These are phyloP conservation scores for Boloria selene DNA, from an alignment of 2,888 invertebrate genomes.

Conservation along the genomic window DNA sequence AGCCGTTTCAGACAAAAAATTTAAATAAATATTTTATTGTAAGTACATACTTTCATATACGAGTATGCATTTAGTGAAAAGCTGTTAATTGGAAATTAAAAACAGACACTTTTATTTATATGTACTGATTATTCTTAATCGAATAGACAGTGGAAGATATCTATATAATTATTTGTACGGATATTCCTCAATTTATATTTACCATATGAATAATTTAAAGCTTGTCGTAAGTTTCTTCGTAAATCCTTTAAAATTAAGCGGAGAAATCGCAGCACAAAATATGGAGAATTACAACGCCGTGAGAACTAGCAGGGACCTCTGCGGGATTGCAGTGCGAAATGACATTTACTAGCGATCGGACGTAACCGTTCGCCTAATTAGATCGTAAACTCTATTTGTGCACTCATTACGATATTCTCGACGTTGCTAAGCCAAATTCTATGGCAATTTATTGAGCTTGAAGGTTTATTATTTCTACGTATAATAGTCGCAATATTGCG, in stretches of 20 bases:
- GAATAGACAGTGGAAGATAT: neutral
- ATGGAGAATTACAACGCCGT: slow-evolving; percentile 49
- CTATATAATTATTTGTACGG: neutral
- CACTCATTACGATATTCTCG: slow-evolving; percentile 27
- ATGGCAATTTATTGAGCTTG: slow-evolving; percentile 27
- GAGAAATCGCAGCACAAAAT: slow-evolving; percentile 16
- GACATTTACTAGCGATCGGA: slow-evolving; percentile 60
- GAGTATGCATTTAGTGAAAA: too few species aligned
- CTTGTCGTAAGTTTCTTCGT: slow-evolving; percentile 10
- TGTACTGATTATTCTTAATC: neutral
- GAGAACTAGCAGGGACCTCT: slow-evolving; percentile 44
- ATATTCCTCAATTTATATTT: neutral
- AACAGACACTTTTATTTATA: too few species aligned
- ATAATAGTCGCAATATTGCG: neutral
- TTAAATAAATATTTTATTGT: too few species aligned
- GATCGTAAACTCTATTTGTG: slow-evolving; percentile 53
- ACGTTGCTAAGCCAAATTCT: slow-evolving; percentile 33
- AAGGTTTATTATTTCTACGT: slow-evolving; percentile 18
- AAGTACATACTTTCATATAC: too few species aligned
- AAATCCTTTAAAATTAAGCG: slow-evolving; percentile 20
- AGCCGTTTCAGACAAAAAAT: too few species aligned
- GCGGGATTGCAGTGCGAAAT: slow-evolving; percentile 56
- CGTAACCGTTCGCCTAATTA: slow-evolving; percentile 68
- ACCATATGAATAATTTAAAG: slow-evolving; percentile 3
- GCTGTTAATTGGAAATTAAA: too few species aligned